Evolutionary conservation across 2,797 vertebrate species (phyloP), one percentile per base, ranked within the genome.

Genomic region (Melanotaenia boesemani): DNA sequence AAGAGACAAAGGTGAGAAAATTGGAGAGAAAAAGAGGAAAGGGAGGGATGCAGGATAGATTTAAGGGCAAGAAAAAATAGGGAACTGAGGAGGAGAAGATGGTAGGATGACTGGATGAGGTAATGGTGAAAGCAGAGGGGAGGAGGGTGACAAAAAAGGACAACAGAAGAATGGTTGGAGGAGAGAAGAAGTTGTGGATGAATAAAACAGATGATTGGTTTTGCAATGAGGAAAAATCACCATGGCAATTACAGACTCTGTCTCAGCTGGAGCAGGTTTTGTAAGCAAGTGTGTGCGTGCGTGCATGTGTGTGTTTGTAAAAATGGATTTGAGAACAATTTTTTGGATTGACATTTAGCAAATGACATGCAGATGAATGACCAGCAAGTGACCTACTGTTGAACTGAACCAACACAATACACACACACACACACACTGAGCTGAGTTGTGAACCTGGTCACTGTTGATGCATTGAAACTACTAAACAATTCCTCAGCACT

Each of bases 311-410:
- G 71, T 62, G 28, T 48, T 64, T 34, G 62, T 61, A 74, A 15
- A 56, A 16, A 44, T 83, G 71, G 56, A 37, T 66, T n/a, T n/a
- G 30, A 57, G 44, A 71, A 44, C 28, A 10, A 37, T 74, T 63
- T 44, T 50, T 32, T 6, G 60, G 63, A 4, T 60, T 89, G 87
- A 91, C 86, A 90, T 91, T 92, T 87, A 85, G 57, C 80, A 78
- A 76, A 88, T 86, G 82, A 88, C 85, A 87, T 85, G 83, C 80
- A 90, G 91, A 88, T 85, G 72, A 84, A 88, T 83, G 83, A 88
- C 80, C 79, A 86, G 50, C 54, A 75, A 76, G 74, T 90, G 87
- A 90, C 87, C 88, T 63, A 48, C 70, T 75, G 68, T 69, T 82
- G 73, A 82, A 77, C 79, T 54, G 6, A 58, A 77, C 56, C 67